Conservation (phyloP, 1,140 invertebrate species). For the Oncopeltus fasciatus region DNA sequence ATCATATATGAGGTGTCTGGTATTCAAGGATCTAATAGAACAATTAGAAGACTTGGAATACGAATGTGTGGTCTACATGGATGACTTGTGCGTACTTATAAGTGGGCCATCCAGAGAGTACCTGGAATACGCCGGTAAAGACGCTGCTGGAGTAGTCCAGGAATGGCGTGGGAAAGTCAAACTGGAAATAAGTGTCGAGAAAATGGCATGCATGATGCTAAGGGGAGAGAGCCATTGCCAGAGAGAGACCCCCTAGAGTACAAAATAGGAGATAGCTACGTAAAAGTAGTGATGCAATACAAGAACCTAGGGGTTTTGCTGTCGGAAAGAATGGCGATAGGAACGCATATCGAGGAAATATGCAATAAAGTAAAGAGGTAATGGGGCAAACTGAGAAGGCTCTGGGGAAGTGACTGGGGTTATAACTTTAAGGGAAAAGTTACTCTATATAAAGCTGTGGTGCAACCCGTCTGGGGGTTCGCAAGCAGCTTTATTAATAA, state of each 20-base stretch:
- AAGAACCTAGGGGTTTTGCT: not conserved
- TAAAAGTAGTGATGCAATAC: not conserved
- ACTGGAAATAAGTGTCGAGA: too few species aligned
- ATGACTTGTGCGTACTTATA: not conserved
- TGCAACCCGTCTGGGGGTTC: not conserved
- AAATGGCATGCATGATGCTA: not conserved
- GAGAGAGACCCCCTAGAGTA: not conserved
- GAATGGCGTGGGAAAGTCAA: not conserved
- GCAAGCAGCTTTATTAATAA: not conserved
- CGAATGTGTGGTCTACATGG: not conserved
- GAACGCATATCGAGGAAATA: not conserved
- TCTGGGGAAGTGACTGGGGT: too few species aligned
- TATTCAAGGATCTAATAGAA: not conserved
- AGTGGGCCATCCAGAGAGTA: not conserved
- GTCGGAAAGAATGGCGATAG: not conserved
- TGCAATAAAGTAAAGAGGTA: not conserved
- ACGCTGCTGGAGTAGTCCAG: not conserved
- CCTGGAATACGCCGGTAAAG: not conserved
- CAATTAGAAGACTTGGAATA: too few species aligned
- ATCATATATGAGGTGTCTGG: not conserved
- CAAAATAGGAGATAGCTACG: not conserved
- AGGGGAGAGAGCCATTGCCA: not conserved
- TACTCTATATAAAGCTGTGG: too few species aligned
- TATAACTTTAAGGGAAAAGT: too few species aligned
- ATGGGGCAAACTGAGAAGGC: not conserved